Percentiles rank a stretch among this genome's conserved stretches.
Conservation (phyloP, 2,797 vertebrate species). For the Denticeps clupeoides region DNA sequence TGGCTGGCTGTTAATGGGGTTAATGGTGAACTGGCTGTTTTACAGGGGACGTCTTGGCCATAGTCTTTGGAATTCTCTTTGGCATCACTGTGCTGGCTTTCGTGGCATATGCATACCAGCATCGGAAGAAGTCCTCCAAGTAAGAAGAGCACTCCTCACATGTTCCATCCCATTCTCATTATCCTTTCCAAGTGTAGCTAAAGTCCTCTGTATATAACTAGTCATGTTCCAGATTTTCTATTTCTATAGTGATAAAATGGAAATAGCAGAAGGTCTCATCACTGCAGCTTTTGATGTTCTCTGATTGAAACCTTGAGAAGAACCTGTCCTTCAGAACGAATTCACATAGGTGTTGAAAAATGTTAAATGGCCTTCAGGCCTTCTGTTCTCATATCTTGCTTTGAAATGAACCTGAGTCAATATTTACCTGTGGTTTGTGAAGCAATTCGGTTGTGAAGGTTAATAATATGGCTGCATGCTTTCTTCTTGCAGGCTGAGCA, state of each 20-base stretch:
- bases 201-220: not conserved
- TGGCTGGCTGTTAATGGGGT: not conserved
- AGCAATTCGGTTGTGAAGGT: not conserved
- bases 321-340: not conserved
- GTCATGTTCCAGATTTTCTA: too few species aligned
- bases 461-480: not conserved
- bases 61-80: slow-evolving; percentile 38
- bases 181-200: not conserved
- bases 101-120: slow-evolving; percentile 28
- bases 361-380: not conserved
- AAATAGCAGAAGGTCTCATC: slow-evolving; percentile 5
- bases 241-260: not conserved
- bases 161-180: not conserved
- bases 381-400: not conserved
- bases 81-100: slow-evolving; percentile 34
- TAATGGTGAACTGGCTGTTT: not conserved
- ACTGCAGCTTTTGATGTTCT: too few species aligned
- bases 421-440: slow-evolving; percentile 1
- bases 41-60: slow-evolving; percentile 38
- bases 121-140: slow-evolving; percentile 31
- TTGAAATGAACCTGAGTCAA: not conserved
- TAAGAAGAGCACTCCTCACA: not conserved
- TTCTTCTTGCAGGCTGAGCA: slow-evolving; percentile 28
- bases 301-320: not conserved
- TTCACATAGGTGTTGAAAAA: not conserved